Evolutionary conservation across 2,113 vertebrate genomes (phyloP).

Genomic region (Ammodramus savannarum): DNA sequence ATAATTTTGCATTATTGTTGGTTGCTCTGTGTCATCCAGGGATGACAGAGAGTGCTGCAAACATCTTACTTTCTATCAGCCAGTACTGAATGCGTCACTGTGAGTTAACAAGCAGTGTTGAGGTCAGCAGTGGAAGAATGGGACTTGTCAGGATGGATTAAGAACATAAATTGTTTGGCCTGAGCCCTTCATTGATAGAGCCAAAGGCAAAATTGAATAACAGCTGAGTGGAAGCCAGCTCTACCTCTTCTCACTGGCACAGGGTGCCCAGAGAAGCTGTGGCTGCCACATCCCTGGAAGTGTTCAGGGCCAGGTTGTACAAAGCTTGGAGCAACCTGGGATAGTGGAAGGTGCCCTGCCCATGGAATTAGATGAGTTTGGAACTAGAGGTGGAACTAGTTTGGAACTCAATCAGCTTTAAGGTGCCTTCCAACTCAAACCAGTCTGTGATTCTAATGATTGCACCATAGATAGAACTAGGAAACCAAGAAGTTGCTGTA

Average conservation of each 20-base stretch:
- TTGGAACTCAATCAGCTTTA: neutral
- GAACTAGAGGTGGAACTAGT: neutral
- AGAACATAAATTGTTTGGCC: neutral
- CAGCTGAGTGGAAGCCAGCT: neutral
- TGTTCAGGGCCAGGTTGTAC: neutral
- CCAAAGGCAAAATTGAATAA: neutral
- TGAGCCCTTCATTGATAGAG: neutral
- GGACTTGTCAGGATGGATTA: neutral
- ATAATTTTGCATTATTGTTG: neutral
- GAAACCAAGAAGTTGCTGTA: rapidly evolving
- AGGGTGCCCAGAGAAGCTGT: neutral
- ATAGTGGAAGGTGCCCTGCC: neutral
- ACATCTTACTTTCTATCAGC: neutral
- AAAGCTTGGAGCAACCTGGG: neutral
- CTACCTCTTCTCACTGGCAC: neutral
- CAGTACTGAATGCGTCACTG: neutral
- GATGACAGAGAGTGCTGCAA: neutral
- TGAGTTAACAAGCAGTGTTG: neutral
- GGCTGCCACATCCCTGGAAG: neutral
- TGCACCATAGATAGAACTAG: neutral
- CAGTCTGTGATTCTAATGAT: neutral
- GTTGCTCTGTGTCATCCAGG: neutral
- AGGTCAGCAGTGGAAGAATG: neutral
- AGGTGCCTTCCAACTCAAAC: neutral
- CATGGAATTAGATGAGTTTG: neutral